Percentiles rank a stretch among this genome's conserved stretches.
Evolutionary conservation across 2,113 vertebrate species (phyloP).

Genomic region (Pterocles orientalis): DNA sequence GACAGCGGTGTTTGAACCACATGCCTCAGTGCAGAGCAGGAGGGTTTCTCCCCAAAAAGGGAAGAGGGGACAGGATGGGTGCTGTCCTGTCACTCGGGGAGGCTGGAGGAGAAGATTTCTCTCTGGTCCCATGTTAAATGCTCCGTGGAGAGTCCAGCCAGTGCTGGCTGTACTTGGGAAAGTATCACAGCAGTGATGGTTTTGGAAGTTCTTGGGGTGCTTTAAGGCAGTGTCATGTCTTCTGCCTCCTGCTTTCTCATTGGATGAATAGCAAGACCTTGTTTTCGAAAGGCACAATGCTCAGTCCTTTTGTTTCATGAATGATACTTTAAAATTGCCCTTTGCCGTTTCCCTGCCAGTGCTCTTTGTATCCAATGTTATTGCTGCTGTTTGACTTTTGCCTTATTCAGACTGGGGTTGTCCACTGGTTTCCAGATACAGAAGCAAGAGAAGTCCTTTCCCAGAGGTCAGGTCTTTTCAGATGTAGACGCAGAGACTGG

Average conservation of each 20-base stretch:
- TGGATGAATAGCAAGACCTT: not conserved
- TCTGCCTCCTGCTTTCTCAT: not conserved
- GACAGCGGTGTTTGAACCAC: not conserved
- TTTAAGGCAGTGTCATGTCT: not conserved
- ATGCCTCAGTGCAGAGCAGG: not conserved
- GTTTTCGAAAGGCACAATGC: not conserved
- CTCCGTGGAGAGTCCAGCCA: fast-evolving
- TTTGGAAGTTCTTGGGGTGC: not conserved
- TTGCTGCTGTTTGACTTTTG: not conserved
- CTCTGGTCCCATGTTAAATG: not conserved
- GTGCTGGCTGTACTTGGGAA: not conserved
- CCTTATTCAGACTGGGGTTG: not conserved
- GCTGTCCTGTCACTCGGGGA: not conserved
- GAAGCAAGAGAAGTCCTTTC: not conserved
- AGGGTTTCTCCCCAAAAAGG: not conserved
- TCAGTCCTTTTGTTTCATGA: not conserved
- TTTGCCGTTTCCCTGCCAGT: not conserved
- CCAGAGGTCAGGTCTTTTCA: not conserved
- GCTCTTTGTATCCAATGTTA: not conserved
- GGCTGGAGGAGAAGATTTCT: not conserved
- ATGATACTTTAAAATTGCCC: not conserved
- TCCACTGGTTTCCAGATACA: not conserved
- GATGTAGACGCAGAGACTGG: not conserved
- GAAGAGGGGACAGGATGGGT: not conserved
- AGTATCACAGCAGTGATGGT: not conserved